Percentiles rank a stretch among this genome's conserved stretches.
Conservation (phyloP, 2,797 vertebrate genomes). For the Chiloscyllium punctatum region DNA sequence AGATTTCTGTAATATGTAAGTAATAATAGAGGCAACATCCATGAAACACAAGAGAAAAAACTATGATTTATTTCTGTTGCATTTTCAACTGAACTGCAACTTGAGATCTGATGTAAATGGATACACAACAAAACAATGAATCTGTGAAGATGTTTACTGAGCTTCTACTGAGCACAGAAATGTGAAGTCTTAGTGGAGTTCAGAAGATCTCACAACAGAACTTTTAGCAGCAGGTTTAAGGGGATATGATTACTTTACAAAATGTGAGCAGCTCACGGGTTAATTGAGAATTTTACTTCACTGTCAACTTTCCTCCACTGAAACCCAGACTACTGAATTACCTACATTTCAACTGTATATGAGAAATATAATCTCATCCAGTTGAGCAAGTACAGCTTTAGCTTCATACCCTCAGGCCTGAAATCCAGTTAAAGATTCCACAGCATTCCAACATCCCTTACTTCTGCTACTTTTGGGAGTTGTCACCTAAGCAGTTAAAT, state of each 20-base stretch:
- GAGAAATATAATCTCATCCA: neutral
- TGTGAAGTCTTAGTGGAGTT: neutral
- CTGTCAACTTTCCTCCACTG: neutral
- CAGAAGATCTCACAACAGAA: neutral
- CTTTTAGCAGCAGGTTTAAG: neutral
- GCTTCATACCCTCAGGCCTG: neutral
- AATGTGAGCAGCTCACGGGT: neutral
- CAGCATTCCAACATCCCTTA: neutral
- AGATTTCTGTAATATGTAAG: constrained; percentile 7
- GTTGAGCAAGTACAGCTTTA: neutral
- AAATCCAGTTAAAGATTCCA: neutral
- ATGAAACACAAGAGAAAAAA: neutral
- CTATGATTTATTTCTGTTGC: neutral
- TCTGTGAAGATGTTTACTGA: neutral
- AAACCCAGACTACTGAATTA: neutral
- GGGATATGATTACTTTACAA: neutral
- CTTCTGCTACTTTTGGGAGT: neutral
- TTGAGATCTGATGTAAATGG: neutral
- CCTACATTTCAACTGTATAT: neutral
- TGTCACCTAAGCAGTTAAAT: neutral
- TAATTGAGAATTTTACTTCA: neutral
- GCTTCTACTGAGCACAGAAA: neutral
- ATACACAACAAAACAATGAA: constrained; percentile 2
- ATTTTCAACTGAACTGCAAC: neutral
- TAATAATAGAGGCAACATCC: neutral